A percentile compares a stretch with the other conserved stretches of the same genome.
Conservation (phyloP, 1,140 invertebrate genomes). For the Hirudo medicinalis region DNA sequence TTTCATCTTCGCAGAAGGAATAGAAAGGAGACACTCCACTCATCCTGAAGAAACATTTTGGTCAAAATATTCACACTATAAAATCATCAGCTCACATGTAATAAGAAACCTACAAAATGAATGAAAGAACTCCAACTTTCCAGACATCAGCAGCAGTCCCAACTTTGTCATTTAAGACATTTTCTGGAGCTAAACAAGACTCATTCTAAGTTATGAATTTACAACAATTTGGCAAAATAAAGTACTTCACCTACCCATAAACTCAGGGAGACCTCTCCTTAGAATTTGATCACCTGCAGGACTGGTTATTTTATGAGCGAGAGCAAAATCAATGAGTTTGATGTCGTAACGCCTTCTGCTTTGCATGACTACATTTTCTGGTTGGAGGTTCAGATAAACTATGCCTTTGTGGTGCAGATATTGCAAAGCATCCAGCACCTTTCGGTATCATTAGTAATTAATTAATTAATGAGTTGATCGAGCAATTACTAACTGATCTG, state of each 20-base stretch:
- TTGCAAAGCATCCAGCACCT: constrained; percentile 70
- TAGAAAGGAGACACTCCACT: constrained; percentile 84
- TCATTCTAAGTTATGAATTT: neutral
- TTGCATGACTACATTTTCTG: constrained; percentile 89
- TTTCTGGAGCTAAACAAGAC: constrained; percentile 62
- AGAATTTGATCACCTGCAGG: constrained; percentile 28
- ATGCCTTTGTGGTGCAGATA: constrained; percentile 84
- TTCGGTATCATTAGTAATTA: constrained; percentile 2
- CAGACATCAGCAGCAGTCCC: constrained; percentile 86
- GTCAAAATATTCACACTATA: no score
- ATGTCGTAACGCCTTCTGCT: constrained; percentile 64
- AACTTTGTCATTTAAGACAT: constrained; percentile 63
- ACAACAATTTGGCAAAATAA: neutral
- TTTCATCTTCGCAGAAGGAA: constrained; percentile 66
- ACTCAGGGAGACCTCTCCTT: constrained; percentile 34
- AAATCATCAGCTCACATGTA: neutral
- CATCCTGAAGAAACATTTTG: constrained; percentile 42
- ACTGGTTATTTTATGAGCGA: constrained; percentile 48
- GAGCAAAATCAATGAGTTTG: constrained; percentile 82
- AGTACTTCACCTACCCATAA: constrained; percentile 30
- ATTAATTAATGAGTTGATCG: neutral
- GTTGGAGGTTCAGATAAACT: constrained; percentile 82
- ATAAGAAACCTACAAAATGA: constrained; percentile 55
- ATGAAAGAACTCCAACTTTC: constrained; percentile 80
- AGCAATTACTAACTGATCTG: neutral